Evolutionary conservation across 2,888 invertebrate genomes (phyloP), one percentile per base, ranked within the genome.

Genomic region (Ferrisia virgata): DNA sequence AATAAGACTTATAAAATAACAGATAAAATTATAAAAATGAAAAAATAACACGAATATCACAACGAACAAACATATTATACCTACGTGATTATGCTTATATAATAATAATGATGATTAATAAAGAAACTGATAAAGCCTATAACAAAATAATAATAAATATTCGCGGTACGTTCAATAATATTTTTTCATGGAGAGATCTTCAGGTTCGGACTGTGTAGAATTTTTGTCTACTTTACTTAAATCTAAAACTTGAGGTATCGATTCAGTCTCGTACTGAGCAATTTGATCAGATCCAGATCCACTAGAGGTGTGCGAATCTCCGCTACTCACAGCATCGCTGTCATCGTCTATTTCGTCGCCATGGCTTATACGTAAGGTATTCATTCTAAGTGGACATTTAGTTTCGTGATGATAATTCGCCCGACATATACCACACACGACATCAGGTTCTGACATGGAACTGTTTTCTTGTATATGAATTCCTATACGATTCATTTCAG

Each of bases 401-500:
- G 4, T 47, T 18, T 18, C 47, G 18, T 5, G 91, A 28, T 96
- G 91, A 89, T 96, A 96, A 86, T 94, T 91, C 86, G 93, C 92
- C 86, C 93, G 93, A 88, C 96, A 96, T 22, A 93, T 91, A 9
- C 91, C 91, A 89, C 96, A 97, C 82, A 92, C 92, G 89, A 95
- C 96, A 0, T 96, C 96, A 87, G 96, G 96, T 88, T 96, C 95
- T 53, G n/a, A n/a, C n/a, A n/a, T n/a, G n/a, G 95, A 95, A 86
- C 95, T 95, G 89, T 97, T 96, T 84, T 96, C 95, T 86, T 96
- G 89, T 87, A 93, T 92, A 88, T 97, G 97, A 3, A 96, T 95
- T 89, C 96, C 96, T 84, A 96, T 90, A 88, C 96, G 96, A 88
- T 97, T 97, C 6, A 95, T 95, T 89, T 97, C 96, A 85, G 95